Base-by-base conservation (phyloP, 2,888 invertebrate genomes). In the Onchidella celtica region DNA sequence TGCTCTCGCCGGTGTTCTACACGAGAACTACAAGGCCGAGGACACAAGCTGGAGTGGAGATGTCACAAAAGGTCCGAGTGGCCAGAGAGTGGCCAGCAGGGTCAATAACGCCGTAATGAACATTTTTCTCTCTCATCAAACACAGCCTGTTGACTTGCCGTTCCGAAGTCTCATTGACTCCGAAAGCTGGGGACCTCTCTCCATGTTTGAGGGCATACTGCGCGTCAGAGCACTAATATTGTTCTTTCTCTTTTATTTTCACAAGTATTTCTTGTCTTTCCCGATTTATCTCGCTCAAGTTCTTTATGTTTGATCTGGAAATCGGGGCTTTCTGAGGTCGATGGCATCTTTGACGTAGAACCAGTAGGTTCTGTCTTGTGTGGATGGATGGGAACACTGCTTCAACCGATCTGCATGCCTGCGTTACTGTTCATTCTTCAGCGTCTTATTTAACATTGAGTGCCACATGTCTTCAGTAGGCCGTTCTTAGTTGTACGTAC, bases 71-170 rank as follows among this genome's bases (percentile, higher is more conserved):
- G 59, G 29, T 1, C 27, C 21, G 59, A 73, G 73, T 73, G 57
- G 65, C 65, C 75, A n/a, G 27, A 27, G 47, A 75, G 32, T 75
- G 75, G 65, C 63, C 75, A 34, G 47, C 47, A 65, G 40, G 65
- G 65, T 75, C 75, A 75, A 75, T 55, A n/a, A 63, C 21, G 32
- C 65, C 75, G 63, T 75, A 75, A 75, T 75, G 75, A 75, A 75
- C 47, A 75, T 24, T 75, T 75, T 75, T n/a, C 65, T 38, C 65
- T 61, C 59, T 75, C 47, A 38, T 47, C 75, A 75, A 75, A 75
- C 65, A 75, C 32, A 2, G 40, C 32, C 63, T 65, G 75, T 75
- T 75, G 75, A 65, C 65, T 75, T 65, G 59, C 34, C 59, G 73
- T 59, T 61, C 36, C 59, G 9, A 36, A 36, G 57, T 38, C 73